A percentile compares a stretch with the other conserved stretches of the same genome.
phyloP scores from a whole-genome alignment of 2,797 vertebrate species.

The Valencia hispanica region DNA sequence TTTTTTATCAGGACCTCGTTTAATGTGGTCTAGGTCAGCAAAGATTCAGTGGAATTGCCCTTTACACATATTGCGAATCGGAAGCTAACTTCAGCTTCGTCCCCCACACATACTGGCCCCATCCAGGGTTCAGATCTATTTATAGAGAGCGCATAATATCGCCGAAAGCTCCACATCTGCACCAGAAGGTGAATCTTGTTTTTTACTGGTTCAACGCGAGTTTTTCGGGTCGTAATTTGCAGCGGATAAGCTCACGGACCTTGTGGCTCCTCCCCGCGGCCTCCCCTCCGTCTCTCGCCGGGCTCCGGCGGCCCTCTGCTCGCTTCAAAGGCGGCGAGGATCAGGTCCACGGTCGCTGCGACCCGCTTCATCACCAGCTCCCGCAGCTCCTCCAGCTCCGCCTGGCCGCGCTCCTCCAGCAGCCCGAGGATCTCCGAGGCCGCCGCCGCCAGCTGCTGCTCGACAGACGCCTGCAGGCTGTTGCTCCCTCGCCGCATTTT shows the following conservation, averaged over 20 bases:
- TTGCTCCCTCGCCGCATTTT: conserved; percentile 22
- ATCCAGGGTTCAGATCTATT: neutral
- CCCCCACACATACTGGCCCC: neutral
- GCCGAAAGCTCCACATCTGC: neutral
- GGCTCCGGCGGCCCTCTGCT: conserved; percentile 1
- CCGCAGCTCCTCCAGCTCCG: conserved; percentile 33
- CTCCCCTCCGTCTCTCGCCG: neutral
- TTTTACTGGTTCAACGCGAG: neutral
- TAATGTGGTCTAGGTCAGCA: too few relatives aligned
- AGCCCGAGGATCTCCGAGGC: conserved; percentile 50
- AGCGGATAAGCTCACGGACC: conserved; percentile 4
- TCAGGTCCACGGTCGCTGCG: conserved; percentile 51
- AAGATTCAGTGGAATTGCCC: too few relatives aligned
- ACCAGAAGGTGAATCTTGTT: neutral
- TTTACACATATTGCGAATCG: too few relatives aligned
- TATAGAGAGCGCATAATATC: neutral
- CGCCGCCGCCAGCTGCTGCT: conserved; percentile 45
- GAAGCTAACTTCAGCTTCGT: too few relatives aligned
- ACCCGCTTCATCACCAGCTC: conserved; percentile 46
- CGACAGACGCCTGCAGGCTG: conserved; percentile 38
- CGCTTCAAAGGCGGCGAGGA: conserved; percentile 41
- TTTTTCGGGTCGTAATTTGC: neutral
- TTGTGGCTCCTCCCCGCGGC: neutral
- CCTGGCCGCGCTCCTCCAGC: conserved; percentile 35
- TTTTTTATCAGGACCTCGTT: too few relatives aligned